Base-by-base conservation (phyloP, 1,140 invertebrate species). In the Drosophila seguyi region DNA sequence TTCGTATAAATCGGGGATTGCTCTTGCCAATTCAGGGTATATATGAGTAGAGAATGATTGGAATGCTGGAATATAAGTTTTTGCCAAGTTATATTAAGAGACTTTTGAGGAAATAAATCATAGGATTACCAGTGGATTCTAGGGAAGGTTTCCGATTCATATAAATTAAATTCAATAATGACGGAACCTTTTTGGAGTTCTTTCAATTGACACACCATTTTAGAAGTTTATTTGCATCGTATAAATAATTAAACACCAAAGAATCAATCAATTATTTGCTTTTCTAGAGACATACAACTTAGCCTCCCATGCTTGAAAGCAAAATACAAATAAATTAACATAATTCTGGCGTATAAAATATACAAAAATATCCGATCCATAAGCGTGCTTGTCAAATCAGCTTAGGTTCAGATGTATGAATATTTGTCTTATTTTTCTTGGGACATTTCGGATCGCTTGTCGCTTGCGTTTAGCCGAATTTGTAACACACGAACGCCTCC, bases 401-500 rank as follows among this genome's bases (percentile, higher is more conserved):
- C 73, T 84, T 80, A 69, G 41, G 27, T 71, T 74, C 39, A 44
- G 22, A 61, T 60, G 22, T 66, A 22, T 63, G 27, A 60, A 31
- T 62, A 61, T 50, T 56, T 73, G 41, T 36, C 39, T 34, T 39
- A 52, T 60, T 34, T 52, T 60, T 36, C 42, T 27, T 34, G 57
- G 36, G 22, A 53, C 31, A 45, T 55, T 80, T 67, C 20, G 45
- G 41, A 38, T 31, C 29, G 76, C 34, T 41, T 61, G 47, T 65
- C 74, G 72, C 56, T 58, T 62, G 58, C 61, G 44, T 29, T 60
- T 65, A 66, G 85, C 72, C 85, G 67, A 72, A 90, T 90, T 90
- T 90, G 78, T 85, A 74, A 85, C 85, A 81, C 69, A 79, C 85
- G 69, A 90, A 90, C 83, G 85, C 85, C 81, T 90, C 68, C 50